Evolutionary conservation across 2,797 vertebrate genomes (phyloP).

Genomic region (Remorina albescens): DNA sequence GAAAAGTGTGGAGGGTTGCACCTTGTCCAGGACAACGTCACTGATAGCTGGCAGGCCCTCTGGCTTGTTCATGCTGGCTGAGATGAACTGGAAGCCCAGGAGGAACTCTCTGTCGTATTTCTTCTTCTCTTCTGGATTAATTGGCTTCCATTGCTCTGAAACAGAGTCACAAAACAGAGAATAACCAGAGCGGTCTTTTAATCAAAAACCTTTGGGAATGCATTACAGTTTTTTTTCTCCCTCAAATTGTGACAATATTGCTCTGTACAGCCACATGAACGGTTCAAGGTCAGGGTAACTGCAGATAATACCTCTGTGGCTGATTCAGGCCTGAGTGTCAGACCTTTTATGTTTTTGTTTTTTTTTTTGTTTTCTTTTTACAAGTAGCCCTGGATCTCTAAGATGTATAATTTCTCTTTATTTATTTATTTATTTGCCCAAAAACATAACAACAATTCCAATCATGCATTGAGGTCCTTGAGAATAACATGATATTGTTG

Average conservation of each 20-base stretch:
- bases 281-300: too few species aligned
- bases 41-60: conserved; percentile 96
- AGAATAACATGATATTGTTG: too few species aligned
- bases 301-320: too few species aligned
- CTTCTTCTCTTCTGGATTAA: conserved; percentile 96
- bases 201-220: background rate
- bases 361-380: too few species aligned
- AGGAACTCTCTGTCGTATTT: conserved; percentile 96
- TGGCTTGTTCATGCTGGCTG: conserved; percentile 96
- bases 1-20: conserved; percentile 43
- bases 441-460: too few species aligned
- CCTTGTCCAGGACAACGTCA: conserved; percentile 97
- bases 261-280: too few species aligned
- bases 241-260: background rate
- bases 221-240: background rate
- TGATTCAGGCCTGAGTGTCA: too few species aligned
- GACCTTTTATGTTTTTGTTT: too few species aligned
- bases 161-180: conserved; percentile 1
- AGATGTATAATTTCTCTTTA: too few species aligned
- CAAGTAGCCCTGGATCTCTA: too few species aligned
- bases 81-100: conserved; percentile 94
- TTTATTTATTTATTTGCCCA: too few species aligned
- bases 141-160: conserved; percentile 94
- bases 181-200: background rate
- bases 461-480: too few species aligned